phyloP scores from a whole-genome alignment of 2,888 invertebrate genomes.

The Fragum fragum region DNA sequence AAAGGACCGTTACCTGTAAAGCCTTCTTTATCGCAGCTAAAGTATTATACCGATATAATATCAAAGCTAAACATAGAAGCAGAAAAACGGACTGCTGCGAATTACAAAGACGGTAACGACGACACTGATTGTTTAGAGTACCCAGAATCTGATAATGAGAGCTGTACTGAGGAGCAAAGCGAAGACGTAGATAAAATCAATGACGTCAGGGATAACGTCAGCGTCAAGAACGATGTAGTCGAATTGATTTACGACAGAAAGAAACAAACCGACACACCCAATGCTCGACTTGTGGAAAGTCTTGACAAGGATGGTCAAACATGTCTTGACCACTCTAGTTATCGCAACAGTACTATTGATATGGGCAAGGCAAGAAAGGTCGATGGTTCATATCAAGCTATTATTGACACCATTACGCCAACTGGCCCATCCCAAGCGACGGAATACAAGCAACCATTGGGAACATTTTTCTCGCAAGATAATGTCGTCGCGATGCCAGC shows the following conservation, averaged over 20 bases:
- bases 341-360: background rate
- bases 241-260: background rate
- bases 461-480: background rate
- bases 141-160: background rate
- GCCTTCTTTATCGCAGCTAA: background rate
- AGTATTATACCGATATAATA: background rate
- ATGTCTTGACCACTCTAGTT: background rate
- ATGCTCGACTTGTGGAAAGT: background rate
- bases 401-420: background rate
- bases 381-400: background rate
- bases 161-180: background rate
- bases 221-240: background rate
- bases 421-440: background rate
- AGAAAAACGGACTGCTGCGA: background rate
- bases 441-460: background rate
- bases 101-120: background rate
- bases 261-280: background rate
- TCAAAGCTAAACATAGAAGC: background rate
- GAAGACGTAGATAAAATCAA: background rate
- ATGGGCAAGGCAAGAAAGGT: background rate
- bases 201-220: background rate
- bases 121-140: background rate
- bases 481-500: slow-evolving; percentile 1
- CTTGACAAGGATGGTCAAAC: background rate
- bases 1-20: background rate